Percentiles rank a stretch among this genome's conserved stretches.
These are phyloP conservation scores for Mormyrops attenuatus DNA, from an alignment of 2,797 vertebrate genomes.

Conservation along the genomic window DNA sequence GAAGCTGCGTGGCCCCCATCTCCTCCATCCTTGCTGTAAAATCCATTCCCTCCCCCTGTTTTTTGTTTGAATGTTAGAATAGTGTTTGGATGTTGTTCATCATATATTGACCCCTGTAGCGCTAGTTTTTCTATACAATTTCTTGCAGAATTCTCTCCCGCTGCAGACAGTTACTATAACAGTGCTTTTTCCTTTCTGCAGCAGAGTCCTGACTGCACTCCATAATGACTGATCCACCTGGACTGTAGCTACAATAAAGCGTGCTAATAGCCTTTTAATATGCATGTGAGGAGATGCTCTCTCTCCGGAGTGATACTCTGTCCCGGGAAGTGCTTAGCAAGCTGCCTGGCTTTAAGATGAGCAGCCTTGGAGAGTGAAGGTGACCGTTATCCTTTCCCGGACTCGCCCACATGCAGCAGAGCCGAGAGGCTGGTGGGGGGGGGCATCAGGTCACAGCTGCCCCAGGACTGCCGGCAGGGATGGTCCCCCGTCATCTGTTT, in stretches of 20 bases:
- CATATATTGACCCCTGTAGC: not conserved
- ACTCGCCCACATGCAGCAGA: not conserved
- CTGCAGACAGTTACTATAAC: not conserved
- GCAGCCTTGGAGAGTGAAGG: not conserved
- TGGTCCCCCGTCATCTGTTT: not conserved
- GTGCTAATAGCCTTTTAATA: not conserved
- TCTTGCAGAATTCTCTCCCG: not conserved
- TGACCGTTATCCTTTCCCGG: not conserved
- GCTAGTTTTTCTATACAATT: not conserved
- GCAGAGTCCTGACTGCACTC: not conserved
- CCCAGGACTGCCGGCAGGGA: not conserved
- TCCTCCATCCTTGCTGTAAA: not conserved
- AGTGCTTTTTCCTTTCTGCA: not conserved
- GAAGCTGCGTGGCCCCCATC: not conserved
- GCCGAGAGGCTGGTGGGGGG: not conserved
- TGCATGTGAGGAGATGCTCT: not conserved
- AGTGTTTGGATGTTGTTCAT: not conserved
- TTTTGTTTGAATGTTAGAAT: not conserved
- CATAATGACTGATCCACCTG: not conserved
- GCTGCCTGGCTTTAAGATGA: not conserved
- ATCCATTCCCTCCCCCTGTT: not conserved
- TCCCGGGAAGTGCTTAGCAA: not conserved
- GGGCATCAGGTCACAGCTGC: not conserved
- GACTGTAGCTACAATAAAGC: not conserved
- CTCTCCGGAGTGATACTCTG: not conserved